Evolutionary conservation across 2,888 invertebrate species (phyloP), one percentile per base, ranked within the genome.

Genomic region (Linhomoeus sp.): DNA sequence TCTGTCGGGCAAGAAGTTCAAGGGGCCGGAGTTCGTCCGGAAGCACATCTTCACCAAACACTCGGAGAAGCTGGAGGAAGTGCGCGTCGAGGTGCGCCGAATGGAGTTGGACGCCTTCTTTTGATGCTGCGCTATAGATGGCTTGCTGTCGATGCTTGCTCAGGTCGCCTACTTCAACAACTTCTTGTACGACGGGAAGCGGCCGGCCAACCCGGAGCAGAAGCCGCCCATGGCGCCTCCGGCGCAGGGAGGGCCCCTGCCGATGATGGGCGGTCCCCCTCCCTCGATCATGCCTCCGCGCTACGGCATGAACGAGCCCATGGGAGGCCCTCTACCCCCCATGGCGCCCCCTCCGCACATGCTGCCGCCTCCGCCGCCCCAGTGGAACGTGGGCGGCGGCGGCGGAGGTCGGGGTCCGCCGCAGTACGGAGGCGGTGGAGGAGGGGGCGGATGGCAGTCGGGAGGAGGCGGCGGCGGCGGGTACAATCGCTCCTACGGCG

Each of bases 41-140:
- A 99, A 97, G 66, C 97, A 97, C 66, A 88, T 97, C 53, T 82
- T 86, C 64, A 92, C 92, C 67, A 97, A 97, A 64, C 94, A 97
- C 62, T 79, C 69, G 0, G 94, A 97, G 62, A 94, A 92, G 70
- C 80, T 97, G 40, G 86, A 92, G 37, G 92, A 94, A 69, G 92
- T 92, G 1, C 82, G 83, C 53, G 84, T 86, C 61, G 92, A 94
- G 72, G 92, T 75, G 50, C 5, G 41, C 14, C 15, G 15, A 12
- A 12, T 33, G 9, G 33, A 33, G 9, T 33, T 33, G 33, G 9
- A 15, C 33, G 33, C 39, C 9, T 12, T 20, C 12, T 14, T 14
- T 14, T 12, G 22, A 9, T 12, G 19, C 9, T 39, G 9, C 39
- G 39, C 12, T 20, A 14, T 39, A 12, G n/a, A 14, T 39, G 12